Base-by-base conservation (phyloP, 2,797 vertebrate genomes). In the Nannoperca australis region DNA sequence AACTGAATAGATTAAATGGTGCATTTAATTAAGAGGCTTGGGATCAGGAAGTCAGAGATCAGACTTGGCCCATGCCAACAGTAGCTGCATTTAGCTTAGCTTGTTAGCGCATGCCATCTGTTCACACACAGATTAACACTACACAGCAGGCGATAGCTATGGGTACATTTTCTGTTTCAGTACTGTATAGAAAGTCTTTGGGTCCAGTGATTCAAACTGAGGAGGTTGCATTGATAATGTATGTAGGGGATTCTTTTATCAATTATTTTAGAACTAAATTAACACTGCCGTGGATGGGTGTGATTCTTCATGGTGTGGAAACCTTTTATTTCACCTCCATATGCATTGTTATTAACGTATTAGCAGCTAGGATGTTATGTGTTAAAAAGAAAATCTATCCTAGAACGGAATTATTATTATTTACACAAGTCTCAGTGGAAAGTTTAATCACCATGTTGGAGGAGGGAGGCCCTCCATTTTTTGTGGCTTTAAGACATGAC, bases 21-120 rank as follows among this genome's bases (percentile, higher is more conserved):
- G 87, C 86, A 90, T 92, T 93, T 94, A 93, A 94, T 93, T 93
- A 94, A 91, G 92, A 88, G 83, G 91, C 85, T 84, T 86, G 91
- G 86, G 90, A 92, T 93, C 90, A 89, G 86, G 56, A 88, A 89
- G 88, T 91, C 85, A 85, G 82, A 90, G 91, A 91, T 92, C 88
- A 91, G 83, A 85, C 58, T 68, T 84, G 85, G 81, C 44, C 79
- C 78, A 68, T 87, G 90, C 89, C 92, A 91, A 67, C 84, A 78
- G 84, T 81, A 88, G 88, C 89, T 92, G 80, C 91, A 91, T 93
- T 92, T 91, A 93, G 93, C 90, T 84, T 89, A 91, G 89, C 91
- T 90, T 91, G 90, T 92, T 90, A 92, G 88, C 55, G 64, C 44
- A 12, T 53, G 77, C 91, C 93, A 94, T 94, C 93, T 94, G 93